Evolutionary conservation across 2,888 invertebrate genomes (phyloP), one percentile per base, ranked within the genome.

Genomic region (Agrypnus murinus): DNA sequence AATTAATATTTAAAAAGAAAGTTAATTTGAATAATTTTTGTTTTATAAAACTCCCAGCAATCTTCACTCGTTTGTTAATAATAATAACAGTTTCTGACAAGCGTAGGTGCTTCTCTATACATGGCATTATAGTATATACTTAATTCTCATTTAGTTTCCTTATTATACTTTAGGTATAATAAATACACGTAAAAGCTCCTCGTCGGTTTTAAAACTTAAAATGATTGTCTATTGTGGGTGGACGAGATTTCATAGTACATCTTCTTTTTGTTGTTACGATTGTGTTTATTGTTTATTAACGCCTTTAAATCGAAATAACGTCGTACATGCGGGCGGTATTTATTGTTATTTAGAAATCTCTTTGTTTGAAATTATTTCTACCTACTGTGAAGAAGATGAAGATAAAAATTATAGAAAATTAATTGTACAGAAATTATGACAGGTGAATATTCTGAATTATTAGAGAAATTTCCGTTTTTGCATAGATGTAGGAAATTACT

Each of bases 231-330:
- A n/a, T 48, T 34, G 48, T 48, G 14, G 50, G 62, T 63, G 50
- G 62, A 36, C 48, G 43, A 63, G 32, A 4, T 25, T 36, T 48
- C 34, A 50, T n/a, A 36, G 32, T 14, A 25, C 14, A 46, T 38
- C 48, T 48, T 46, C 19, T 63, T 63, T 36, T 48, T 63, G 36
- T 15, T 25, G 38, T 48, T 63, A 34, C 48, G 34, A 15, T 34
- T 34, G 25, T 19, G 48, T 25, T 50, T 48, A 63, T 63, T 63
- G 62, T 63, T 63, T 63, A 63, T 48, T 36, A 38, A 14, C 48
- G 38, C 36, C 36, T 38, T 34, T 50, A 63, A 43, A 50, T 63
- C 40, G 25, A 25, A 25, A 25, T 25, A 25, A 25, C 25, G 25
- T 25, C 25, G 25, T 25, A 25, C 25, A 25, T 25, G 25, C 25